phyloP scores from a whole-genome alignment of 2,888 invertebrate genomes.

The Tuberolachnus salignus region DNA sequence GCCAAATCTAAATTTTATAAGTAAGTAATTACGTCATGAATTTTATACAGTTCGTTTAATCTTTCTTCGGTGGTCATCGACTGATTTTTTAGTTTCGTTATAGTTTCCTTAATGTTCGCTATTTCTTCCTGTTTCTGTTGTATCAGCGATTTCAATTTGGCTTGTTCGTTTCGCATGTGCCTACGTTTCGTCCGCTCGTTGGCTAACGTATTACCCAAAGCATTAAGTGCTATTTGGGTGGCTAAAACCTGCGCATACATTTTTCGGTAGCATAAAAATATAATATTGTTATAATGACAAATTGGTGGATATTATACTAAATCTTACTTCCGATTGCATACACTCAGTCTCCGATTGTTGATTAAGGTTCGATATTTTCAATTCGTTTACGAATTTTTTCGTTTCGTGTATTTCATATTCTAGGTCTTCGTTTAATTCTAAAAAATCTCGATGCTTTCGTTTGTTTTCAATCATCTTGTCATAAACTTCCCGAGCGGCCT shows the following conservation, averaged over 20 bases:
- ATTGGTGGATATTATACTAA: background rate
- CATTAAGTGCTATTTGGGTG: slow-evolving; percentile 1
- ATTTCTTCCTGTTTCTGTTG: slow-evolving; percentile 65
- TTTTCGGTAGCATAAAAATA: background rate
- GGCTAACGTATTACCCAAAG: slow-evolving; percentile 43
- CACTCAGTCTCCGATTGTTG: slow-evolving; percentile 25
- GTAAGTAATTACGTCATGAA: background rate
- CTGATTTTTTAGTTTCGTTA: slow-evolving; percentile 44
- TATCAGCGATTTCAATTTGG: slow-evolving; percentile 65
- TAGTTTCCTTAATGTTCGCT: slow-evolving; percentile 57
- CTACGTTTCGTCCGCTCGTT: slow-evolving; percentile 66
- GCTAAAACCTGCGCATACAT: slow-evolving; percentile 18
- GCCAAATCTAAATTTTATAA: background rate
- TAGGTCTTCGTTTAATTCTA: slow-evolving; percentile 43
- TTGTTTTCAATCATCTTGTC: slow-evolving; percentile 43
- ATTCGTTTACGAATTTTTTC: slow-evolving; percentile 47
- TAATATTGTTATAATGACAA: no score
- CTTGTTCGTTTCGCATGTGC: slow-evolving; percentile 65
- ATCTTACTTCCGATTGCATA: slow-evolving; percentile 60
- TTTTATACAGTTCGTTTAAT: slow-evolving; percentile 44
- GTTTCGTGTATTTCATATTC: slow-evolving; percentile 51
- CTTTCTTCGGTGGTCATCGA: slow-evolving; percentile 48
- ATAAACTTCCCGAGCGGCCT: slow-evolving; percentile 38
- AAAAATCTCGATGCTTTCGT: slow-evolving; percentile 40
- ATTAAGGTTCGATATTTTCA: slow-evolving; percentile 24